Evolutionary conservation across 2,888 invertebrate genomes (phyloP).

Genomic region (Argynnis bischoffii): DNA sequence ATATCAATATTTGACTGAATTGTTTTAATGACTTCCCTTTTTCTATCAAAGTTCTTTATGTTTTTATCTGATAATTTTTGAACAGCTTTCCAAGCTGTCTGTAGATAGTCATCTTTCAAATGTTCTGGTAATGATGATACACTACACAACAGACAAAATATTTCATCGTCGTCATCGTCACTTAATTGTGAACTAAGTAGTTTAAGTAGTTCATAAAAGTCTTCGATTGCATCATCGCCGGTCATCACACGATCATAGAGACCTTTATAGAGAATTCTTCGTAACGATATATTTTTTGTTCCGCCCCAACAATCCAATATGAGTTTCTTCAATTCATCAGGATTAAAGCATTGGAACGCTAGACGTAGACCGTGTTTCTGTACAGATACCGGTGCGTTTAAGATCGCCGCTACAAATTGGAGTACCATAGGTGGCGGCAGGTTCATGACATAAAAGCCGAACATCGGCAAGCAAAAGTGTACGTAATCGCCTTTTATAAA

Average conservation of each 20-base stretch:
- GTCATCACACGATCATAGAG: constrained; percentile 47
- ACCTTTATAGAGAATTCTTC: constrained; percentile 51
- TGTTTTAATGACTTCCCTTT: constrained; percentile 41
- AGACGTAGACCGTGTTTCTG: constrained; percentile 60
- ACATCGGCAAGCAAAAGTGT: constrained; percentile 52
- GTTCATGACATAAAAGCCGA: constrained; percentile 51
- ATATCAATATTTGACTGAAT: constrained; percentile 44
- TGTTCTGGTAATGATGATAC: constrained; percentile 43
- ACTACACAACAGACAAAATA: constrained; percentile 46
- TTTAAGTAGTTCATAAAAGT: constrained; percentile 52
- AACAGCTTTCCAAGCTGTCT: constrained; percentile 51
- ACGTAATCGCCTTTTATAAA: constrained; percentile 61
- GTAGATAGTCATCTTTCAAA: constrained; percentile 45
- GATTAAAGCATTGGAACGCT: constrained; percentile 54
- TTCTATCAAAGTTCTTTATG: constrained; percentile 43
- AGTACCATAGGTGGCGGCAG: constrained; percentile 48
- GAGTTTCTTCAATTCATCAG: constrained; percentile 48
- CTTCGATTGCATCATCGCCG: constrained; percentile 40
- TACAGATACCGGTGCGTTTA: constrained; percentile 55
- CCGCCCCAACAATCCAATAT: constrained; percentile 52
- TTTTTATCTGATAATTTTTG: constrained; percentile 47
- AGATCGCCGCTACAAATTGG: constrained; percentile 50
- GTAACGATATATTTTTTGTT: constrained; percentile 55
- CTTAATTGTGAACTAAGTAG: constrained; percentile 49
- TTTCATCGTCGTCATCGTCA: constrained; percentile 53